These are phyloP conservation scores for Frieseomelitta varia DNA, from an alignment of 1,140 invertebrate species.

Conservation along the genomic window DNA sequence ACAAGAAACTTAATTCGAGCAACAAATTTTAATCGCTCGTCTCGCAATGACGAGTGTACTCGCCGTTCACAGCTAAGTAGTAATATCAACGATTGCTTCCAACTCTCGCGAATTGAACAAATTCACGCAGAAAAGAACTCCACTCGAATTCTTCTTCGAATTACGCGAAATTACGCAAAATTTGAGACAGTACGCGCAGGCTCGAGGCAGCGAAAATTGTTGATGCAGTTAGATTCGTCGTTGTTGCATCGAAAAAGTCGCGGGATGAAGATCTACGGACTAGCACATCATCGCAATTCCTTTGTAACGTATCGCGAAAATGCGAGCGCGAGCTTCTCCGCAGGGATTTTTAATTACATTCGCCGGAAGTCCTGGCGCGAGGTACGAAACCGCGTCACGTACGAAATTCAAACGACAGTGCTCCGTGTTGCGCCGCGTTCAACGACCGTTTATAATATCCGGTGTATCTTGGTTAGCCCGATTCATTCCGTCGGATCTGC, in stretches of 20 bases:
- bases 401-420: slow-evolving; percentile 41
- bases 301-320: neutral
- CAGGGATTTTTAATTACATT: slow-evolving; percentile 32
- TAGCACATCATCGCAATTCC: neutral
- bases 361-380: neutral
- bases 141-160: neutral
- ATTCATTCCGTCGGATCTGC: neutral
- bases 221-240: neutral
- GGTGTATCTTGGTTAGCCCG: neutral
- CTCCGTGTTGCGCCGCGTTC: neutral
- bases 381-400: slow-evolving; percentile 19
- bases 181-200: neutral
- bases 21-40: too few species aligned
- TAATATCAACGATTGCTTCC: too few species aligned
- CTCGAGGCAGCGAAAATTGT: neutral
- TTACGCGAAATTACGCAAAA: neutral
- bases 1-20: too few species aligned
- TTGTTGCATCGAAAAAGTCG: too few species aligned
- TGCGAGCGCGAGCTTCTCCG: neutral
- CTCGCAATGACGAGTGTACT: too few species aligned
- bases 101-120: too few species aligned
- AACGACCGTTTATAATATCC: slow-evolving; percentile 50
- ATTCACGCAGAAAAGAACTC: too few species aligned
- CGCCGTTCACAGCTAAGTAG: too few species aligned
- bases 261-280: neutral